A percentile compares a stretch with the other conserved stretches of the same genome.
Conservation (phyloP, 2,888 invertebrate genomes). For the Synanthedon tipuliformis region DNA sequence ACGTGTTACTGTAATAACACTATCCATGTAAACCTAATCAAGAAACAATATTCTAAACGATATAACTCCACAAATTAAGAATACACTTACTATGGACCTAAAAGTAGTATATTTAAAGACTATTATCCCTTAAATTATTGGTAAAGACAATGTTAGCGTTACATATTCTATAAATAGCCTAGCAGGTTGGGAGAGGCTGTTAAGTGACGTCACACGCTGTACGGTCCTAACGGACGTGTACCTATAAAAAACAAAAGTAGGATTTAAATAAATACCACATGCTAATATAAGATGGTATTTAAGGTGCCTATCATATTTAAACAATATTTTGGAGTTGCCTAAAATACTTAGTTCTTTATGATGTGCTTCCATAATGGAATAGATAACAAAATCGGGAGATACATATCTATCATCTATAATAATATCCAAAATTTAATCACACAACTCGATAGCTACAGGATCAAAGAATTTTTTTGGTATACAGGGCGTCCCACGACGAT, state of each 20-base stretch:
- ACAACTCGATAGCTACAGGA: too few species aligned
- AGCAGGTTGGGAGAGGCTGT: conserved; percentile 3
- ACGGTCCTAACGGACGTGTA: background rate
- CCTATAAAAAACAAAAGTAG: background rate
- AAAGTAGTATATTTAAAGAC: background rate
- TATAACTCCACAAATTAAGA: background rate
- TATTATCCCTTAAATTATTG: background rate
- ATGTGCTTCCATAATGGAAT: too few species aligned
- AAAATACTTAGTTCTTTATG: too few species aligned
- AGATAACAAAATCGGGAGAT: too few species aligned
- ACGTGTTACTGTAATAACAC: background rate
- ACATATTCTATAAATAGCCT: conserved; percentile 3
- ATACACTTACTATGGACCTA: background rate
- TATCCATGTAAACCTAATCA: background rate
- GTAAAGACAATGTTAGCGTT: background rate
- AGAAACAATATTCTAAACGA: background rate
- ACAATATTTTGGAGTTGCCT: too few species aligned
- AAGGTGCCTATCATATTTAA: too few species aligned
- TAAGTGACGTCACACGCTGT: background rate
- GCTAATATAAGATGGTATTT: too few species aligned
- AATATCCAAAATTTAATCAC: too few species aligned
- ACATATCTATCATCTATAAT: too few species aligned
- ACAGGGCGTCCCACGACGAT: too few species aligned
- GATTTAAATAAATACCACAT: background rate
- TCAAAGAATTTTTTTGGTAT: too few species aligned